Percentiles rank a stretch among this genome's conserved stretches.
Evolutionary conservation across 2,888 invertebrate species (phyloP).

Genomic region (Temnothorax ravouxi): DNA sequence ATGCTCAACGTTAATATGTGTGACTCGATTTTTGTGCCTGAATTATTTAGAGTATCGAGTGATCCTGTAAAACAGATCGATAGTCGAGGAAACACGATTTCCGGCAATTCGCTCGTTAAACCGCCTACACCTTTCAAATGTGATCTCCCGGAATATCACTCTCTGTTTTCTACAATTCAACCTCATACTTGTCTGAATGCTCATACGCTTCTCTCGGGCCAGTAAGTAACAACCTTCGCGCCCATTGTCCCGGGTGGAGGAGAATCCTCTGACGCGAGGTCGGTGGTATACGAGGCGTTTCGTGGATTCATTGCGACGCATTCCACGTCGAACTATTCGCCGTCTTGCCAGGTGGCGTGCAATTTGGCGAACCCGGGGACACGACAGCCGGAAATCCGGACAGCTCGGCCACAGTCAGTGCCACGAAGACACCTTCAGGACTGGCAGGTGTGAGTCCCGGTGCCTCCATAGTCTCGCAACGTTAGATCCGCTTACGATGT

Average conservation of each 20-base stretch:
- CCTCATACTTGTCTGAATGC: constrained; percentile 60
- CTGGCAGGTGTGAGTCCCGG: constrained; percentile 32
- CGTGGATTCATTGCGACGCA: constrained; percentile 79
- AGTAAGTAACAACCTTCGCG: constrained; percentile 69
- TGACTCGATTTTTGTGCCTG: neutral
- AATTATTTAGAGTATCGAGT: neutral
- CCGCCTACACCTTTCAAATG: neutral
- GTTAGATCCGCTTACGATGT: neutral
- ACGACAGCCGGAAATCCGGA: constrained; percentile 71
- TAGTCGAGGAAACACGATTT: neutral
- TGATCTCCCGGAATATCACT: constrained; percentile 1
- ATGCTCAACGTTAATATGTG: neutral
- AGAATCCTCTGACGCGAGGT: constrained; percentile 63
- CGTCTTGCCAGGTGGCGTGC: constrained; percentile 77
- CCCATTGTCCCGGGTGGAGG: constrained; percentile 60
- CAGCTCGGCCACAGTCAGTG: constrained; percentile 52
- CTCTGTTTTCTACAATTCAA: constrained; percentile 65
- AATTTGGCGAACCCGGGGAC: constrained; percentile 72
- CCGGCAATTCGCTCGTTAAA: neutral
- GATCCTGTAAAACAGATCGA: neutral
- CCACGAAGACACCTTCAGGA: constrained; percentile 46
- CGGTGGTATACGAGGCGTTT: constrained; percentile 69
- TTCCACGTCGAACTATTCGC: constrained; percentile 81
- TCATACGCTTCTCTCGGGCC: constrained; percentile 45
- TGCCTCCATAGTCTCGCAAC: neutral